Percentiles rank a stretch among this genome's conserved stretches.
phyloP scores from a whole-genome alignment of 2,888 invertebrate species.

The Drosophila austrosaltans region DNA sequence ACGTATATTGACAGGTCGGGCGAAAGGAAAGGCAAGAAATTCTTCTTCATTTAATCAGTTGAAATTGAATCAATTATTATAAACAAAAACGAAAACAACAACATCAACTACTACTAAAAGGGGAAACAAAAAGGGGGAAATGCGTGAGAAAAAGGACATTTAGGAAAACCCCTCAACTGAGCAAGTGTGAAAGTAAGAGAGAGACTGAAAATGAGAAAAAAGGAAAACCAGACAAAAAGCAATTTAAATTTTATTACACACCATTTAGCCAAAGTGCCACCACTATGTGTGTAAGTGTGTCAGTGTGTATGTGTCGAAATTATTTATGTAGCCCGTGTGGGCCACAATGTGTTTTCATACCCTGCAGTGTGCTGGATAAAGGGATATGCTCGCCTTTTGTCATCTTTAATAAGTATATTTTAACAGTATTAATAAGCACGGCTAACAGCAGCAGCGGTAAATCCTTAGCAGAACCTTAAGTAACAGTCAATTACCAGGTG shows the following conservation, averaged over 20 bases:
- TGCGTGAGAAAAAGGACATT: slow-evolving; percentile 2
- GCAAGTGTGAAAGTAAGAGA: not conserved
- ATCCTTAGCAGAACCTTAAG: no score
- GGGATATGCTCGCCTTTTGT: not conserved
- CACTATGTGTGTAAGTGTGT: slow-evolving; percentile 22
- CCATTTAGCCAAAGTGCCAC: slow-evolving; percentile 64
- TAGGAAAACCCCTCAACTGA: not conserved
- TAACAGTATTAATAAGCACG: no score
- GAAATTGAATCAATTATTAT: slow-evolving; percentile 46
- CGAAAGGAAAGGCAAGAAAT: slow-evolving; percentile 38
- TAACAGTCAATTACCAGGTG: no score
- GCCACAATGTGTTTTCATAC: slow-evolving; percentile 41
- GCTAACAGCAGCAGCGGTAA: no score
- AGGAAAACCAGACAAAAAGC: slow-evolving; percentile 57
- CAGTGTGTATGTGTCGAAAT: slow-evolving; percentile 40
- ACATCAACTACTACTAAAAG: not conserved
- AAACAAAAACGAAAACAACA: slow-evolving; percentile 5
- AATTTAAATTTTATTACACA: slow-evolving; percentile 70
- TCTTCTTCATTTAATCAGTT: slow-evolving; percentile 61
- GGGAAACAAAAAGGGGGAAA: not conserved
- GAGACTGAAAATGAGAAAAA: slow-evolving; percentile 9
- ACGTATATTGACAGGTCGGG: slow-evolving; percentile 54
- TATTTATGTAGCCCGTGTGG: slow-evolving; percentile 56
- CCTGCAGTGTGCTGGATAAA: not conserved
- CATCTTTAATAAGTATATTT: no score